phyloP scores from a whole-genome alignment of 2,113 vertebrate genomes.

The Heterotis niloticus region DNA sequence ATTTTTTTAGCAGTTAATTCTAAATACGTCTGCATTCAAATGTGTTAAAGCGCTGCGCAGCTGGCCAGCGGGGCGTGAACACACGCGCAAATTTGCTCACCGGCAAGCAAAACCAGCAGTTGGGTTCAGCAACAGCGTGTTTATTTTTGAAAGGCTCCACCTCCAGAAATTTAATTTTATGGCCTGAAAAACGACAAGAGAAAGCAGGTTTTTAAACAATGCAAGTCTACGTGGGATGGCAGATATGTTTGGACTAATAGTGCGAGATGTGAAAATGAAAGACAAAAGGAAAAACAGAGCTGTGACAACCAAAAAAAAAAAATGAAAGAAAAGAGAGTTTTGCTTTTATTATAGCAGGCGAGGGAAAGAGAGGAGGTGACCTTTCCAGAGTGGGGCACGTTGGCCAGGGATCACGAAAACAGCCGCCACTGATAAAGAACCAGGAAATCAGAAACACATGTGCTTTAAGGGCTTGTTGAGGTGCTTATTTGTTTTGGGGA shows the following conservation, averaged over 20 bases:
- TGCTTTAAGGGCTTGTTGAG: slow-evolving; percentile 49
- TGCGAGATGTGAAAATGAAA: not conserved
- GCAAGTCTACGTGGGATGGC: not conserved
- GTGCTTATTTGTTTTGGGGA: slow-evolving; percentile 72
- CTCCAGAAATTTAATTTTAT: no score
- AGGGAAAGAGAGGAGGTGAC: slow-evolving; percentile 53
- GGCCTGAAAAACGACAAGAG: no score
- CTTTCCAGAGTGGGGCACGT: slow-evolving; percentile 53
- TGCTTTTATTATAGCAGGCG: slow-evolving; percentile 32
- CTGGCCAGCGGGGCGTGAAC: no score
- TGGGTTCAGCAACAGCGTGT: no score
- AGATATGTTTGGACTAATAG: not conserved
- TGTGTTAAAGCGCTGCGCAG: no score
- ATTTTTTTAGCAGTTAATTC: no score
- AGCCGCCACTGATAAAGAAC: slow-evolving; percentile 61
- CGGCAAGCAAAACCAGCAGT: no score
- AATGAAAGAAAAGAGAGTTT: not conserved
- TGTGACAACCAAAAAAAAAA: slow-evolving; percentile 1
- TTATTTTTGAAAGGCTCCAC: no score
- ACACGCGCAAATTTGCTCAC: no score
- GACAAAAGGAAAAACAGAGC: not conserved
- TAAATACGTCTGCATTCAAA: no score
- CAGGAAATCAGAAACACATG: slow-evolving; percentile 74
- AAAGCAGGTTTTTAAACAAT: no score
- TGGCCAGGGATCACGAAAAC: slow-evolving; percentile 65